phyloP scores from a whole-genome alignment of 64 coral and sea anemone genomes.

The Pocillopora verrucosa region DNA sequence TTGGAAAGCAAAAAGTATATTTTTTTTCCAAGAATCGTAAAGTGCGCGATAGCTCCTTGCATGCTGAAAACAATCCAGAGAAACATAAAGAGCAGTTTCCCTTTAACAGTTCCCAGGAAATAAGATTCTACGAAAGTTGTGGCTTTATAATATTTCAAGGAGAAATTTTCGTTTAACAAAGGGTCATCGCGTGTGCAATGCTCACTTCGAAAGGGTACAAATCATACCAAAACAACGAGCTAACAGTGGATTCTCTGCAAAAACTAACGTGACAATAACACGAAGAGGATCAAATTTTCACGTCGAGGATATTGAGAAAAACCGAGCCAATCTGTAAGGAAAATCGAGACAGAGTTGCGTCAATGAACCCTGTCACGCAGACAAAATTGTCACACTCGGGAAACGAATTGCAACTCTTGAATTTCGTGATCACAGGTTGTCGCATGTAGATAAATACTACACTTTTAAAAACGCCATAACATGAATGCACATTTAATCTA shows the following conservation, averaged over 20 bases:
- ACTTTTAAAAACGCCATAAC: no score
- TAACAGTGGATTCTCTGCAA: constrained; percentile 38
- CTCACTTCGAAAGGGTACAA: constrained; percentile 16
- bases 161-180: constrained; percentile 27
- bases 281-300: not conserved
- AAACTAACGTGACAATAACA: constrained; percentile 26
- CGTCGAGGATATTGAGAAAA: no score
- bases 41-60: no score
- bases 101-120: no score
- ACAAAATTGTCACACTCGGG: not conserved
- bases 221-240: constrained; percentile 55
- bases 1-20: no score
- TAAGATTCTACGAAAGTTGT: constrained; percentile 18
- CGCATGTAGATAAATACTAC: no score
- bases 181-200: constrained; percentile 50
- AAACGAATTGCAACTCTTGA: no score
- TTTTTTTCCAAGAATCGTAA: no score
- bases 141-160: constrained; percentile 25
- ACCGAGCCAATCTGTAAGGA: no score
- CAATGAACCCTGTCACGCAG: not conserved
- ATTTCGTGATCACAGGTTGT: constrained; percentile 7
- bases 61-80: constrained; percentile 10
- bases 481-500: no score
- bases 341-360: no score
- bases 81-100: constrained; percentile 42